Base-by-base conservation (phyloP, 2,888 invertebrate species). In the Kryphioiulus occultus region DNA sequence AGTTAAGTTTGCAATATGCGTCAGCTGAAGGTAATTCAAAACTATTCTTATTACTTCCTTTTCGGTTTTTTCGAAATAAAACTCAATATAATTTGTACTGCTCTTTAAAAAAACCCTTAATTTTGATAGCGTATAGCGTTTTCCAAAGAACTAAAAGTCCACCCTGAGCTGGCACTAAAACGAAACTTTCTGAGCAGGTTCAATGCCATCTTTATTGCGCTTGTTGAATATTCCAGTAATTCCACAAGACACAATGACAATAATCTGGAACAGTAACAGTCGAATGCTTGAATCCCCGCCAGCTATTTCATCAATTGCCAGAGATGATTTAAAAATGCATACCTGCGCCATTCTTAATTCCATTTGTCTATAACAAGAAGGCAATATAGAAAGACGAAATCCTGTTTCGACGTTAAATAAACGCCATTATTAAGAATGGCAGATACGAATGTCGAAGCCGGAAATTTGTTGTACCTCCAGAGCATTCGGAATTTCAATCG, bases 401-500 rank as follows among this genome's bases (percentile, higher is more conserved):
- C n/a, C 53, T 53, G n/a, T 5, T 1, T 53, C 53, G 53, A 53
- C 7, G 53, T 3, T 53, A 53, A 3, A 53, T 3, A 53, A 53
- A 7, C 7, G 53, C 53, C 53, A 53, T 53, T 53, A 53, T 53
- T 53, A n/a, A 53, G 17, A 12, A 53, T 53, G n/a, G 17, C n/a
- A n/a, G 17, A 53, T 53, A 53, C n/a, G 10, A n/a, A 53, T 10
- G 53, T 53, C 4, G 53, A 53, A 53, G 12, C 53, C 53, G 53
- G 53, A 53, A 53, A 53, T 53, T 53, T 53, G 19, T 53, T 19
- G 53, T 53, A 3, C 10, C 53, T 17, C 17, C 53, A 19, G n/a
- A n/a, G n/a, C 83, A 83, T 83, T 83, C 17, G 35, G 83, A 83
- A 35, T 83, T 83, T 83, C 83, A 83, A 83, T 83, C 83, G 83